Base-by-base conservation (phyloP, 2,797 vertebrate genomes). In the Dermochelys coriacea region DNA sequence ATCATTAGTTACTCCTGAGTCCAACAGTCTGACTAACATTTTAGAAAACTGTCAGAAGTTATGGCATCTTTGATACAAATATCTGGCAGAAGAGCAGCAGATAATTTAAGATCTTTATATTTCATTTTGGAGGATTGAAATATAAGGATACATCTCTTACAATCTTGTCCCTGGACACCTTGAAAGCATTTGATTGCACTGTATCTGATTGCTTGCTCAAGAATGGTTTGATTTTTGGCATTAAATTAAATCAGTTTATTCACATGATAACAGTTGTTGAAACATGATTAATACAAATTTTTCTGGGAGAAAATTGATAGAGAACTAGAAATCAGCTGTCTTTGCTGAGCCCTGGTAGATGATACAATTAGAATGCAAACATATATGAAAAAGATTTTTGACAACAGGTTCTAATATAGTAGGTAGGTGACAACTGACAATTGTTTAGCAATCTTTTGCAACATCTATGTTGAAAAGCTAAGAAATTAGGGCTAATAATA, bases 71-170 rank as follows among this genome's bases (percentile, higher is more conserved):
- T 88, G 19, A 2, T 86, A 11, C 34, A 79, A 92, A 71, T 78
- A 59, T 15, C 23, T 49, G 51, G 1, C 16, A 93, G 31, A 80
- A 86, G 71, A 49, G 91, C 59, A 90, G 84, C 59, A 89, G 27
- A 83, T 68, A 89, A 31, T 79, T 85, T 75, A 77, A 84, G 16
- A 93, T 80, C 57, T 57, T 85, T 15, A 91, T 10, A 91, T 2
- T 50, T 57, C 50, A 86, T 84, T 37, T 87, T 93, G 7, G 78
- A 88, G 14, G 41, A 55, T 91, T 41, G 64, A 93, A 90, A 89
- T 6, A 83, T 90, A 77, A 41, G 52, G 47, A 87, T 89, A 45
- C 34, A 5, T 19, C 4, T 79, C 85, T 74, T 93, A 4, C 90
- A 31, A 2, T 2, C 15, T 91, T 71, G 1, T 77, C 82, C 86